A percentile compares a stretch with the other conserved stretches of the same genome.
These are phyloP conservation scores for Euthynnus affinis DNA, from an alignment of 2,797 vertebrate species.

Conservation along the genomic window DNA sequence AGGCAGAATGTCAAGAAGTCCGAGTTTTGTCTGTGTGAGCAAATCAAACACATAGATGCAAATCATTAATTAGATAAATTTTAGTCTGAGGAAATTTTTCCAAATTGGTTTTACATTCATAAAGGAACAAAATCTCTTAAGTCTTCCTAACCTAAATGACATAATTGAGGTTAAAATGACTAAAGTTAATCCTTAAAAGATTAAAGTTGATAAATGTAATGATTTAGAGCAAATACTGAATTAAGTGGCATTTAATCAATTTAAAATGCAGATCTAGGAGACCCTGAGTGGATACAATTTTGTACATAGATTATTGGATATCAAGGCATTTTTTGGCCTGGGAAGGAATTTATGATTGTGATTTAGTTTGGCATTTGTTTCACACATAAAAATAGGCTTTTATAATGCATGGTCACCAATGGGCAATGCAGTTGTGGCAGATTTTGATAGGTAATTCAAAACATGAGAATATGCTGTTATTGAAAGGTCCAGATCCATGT, in stretches of 20 bases:
- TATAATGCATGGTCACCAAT: not conserved
- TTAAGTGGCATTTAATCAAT: not conserved
- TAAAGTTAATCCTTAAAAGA: too few relatives aligned
- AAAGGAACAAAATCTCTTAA: rapidly evolving
- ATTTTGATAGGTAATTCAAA: not conserved
- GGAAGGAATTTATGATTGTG: not conserved
- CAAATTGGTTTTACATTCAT: not conserved
- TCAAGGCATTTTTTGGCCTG: not conserved
- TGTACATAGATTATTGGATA: too few relatives aligned
- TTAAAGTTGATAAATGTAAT: not conserved
- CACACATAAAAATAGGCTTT: not conserved
- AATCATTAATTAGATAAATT: not conserved
- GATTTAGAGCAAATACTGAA: not conserved
- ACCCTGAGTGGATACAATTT: too few relatives aligned
- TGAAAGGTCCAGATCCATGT: not conserved
- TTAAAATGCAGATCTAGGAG: too few relatives aligned
- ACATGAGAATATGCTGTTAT: not conserved
- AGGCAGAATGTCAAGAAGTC: constrained; percentile 84
- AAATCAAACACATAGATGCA: constrained; percentile 33
- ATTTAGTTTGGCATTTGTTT: not conserved
- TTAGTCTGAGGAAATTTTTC: not conserved
- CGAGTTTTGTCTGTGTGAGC: constrained; percentile 65
- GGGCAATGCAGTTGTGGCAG: not conserved
- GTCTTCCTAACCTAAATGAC: not conserved
- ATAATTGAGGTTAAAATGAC: too few relatives aligned